These are phyloP conservation scores for Argynnis bischoffii DNA, from an alignment of 2,888 invertebrate species.

Conservation along the genomic window DNA sequence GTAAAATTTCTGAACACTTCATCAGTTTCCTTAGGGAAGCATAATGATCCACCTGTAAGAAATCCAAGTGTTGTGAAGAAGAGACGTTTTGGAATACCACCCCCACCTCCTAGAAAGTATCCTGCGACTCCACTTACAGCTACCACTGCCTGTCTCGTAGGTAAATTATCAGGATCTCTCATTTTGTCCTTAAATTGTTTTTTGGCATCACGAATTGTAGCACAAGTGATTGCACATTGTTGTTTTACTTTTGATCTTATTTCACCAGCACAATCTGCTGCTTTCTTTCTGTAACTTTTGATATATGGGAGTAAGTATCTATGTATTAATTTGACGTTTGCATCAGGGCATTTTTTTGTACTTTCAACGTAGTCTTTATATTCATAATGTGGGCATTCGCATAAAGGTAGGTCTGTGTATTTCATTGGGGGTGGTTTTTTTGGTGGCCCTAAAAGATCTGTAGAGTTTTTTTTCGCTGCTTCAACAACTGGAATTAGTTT, in stretches of 20 bases:
- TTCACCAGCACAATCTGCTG: conserved; percentile 35
- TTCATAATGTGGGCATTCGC: conserved; percentile 57
- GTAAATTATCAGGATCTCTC: conserved; percentile 52
- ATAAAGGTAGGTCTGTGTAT: conserved; percentile 61
- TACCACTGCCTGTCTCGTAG: conserved; percentile 47
- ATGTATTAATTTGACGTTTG: conserved; percentile 53
- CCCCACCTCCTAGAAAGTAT: conserved; percentile 42
- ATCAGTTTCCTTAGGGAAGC: conserved; percentile 65
- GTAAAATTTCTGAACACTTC: conserved; percentile 48
- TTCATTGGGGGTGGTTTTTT: conserved; percentile 61
- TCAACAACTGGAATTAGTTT: conserved; percentile 53
- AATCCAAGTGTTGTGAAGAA: conserved; percentile 51
- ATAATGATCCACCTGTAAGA: conserved; percentile 52
- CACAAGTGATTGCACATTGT: conserved; percentile 35
- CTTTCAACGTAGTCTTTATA: conserved; percentile 55
- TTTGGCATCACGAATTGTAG: conserved; percentile 38
- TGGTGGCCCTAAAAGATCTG: conserved; percentile 42
- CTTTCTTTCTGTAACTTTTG: conserved; percentile 40
- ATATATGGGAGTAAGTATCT: conserved; percentile 54
- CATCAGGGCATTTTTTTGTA: conserved; percentile 49
- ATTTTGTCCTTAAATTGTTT: conserved; percentile 48
- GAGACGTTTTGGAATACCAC: conserved; percentile 44
- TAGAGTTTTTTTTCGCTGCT: conserved; percentile 42
- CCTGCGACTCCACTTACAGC: conserved; percentile 48
- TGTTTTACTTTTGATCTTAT: conserved; percentile 34